Evolutionary conservation across 2,113 vertebrate genomes (phyloP), one percentile per base, ranked within the genome.

Genomic region (Delphinus delphis): DNA sequence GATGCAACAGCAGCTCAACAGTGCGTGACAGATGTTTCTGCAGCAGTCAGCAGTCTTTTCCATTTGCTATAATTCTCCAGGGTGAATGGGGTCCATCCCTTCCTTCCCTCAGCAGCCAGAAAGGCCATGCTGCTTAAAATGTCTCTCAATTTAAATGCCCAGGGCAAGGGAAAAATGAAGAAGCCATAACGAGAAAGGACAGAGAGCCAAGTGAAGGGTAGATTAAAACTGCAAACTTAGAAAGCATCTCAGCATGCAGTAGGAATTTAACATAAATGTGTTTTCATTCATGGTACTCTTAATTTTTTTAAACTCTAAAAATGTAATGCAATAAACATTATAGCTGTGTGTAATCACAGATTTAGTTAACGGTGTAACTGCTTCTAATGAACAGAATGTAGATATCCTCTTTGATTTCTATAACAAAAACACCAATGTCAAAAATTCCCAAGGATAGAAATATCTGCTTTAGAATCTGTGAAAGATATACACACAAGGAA

Each of bases 31-130:
- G 67, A 90, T 62, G 77, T 53, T 97, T 85, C 81, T 26, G 50
- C 0, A 50, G 65, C 67, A 76, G 17, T 28, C 87, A 88, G 25
- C 60, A 63, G 67, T 68, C 88, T 93, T 79, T 87, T 38, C 77
- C 79, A 90, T 90, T 96, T 92, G 77, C 83, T 60, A 81, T 6
- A 90, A 74, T 33, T 95, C 93, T 92, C 90, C 67, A 77, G 95
- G 86, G 94, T 90, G 73, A 95, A 18, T 68, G 23, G n/a, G 31
- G 62, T 88, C 9, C 2, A 77, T 83, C 26, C 33, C 28, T 73
- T 77, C 55, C 38, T 74, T 90, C 82, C n/a, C 41, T 62, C 50
- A 67, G 92, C 65, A 77, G 47, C 62, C 65, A 50, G 88, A n/a
- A 81, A 44, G 84, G 70, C 36, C 44, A 80, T 17, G 20, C 1